Evolutionary conservation across 2,888 invertebrate genomes (phyloP).

Genomic region (Falcaria lacertinaria): DNA sequence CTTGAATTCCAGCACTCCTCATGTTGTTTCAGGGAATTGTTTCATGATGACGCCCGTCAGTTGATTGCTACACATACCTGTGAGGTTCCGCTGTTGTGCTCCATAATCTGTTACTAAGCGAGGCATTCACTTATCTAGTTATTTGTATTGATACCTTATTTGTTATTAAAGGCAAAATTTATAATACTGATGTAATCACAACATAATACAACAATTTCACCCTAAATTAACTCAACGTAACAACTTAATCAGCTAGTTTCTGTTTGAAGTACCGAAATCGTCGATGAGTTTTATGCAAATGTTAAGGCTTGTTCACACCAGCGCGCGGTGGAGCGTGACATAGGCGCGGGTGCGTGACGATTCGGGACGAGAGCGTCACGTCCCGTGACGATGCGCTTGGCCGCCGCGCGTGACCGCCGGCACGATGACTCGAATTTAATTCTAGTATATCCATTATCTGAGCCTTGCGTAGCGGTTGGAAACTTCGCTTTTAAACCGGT

Average conservation of each 20-base stretch:
- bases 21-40: slow-evolving; percentile 36
- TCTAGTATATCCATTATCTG: slow-evolving; percentile 47
- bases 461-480: slow-evolving; percentile 48
- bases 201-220: neutral
- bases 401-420: slow-evolving; percentile 62
- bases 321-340: slow-evolving; percentile 40
- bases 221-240: neutral
- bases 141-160: too few species aligned
- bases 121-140: too few species aligned
- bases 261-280: slow-evolving; percentile 12
- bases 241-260: neutral
- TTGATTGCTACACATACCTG: neutral
- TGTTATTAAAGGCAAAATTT: too few species aligned
- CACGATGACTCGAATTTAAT: slow-evolving; percentile 64
- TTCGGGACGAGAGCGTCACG: slow-evolving; percentile 41
- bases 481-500: slow-evolving; percentile 68
- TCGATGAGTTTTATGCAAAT: slow-evolving; percentile 52
- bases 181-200: too few species aligned
- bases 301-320: slow-evolving; percentile 62
- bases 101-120: neutral
- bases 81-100: neutral
- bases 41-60: slow-evolving; percentile 29
- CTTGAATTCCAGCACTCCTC: slow-evolving; percentile 38
- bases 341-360: slow-evolving; percentile 39
- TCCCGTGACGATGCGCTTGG: slow-evolving; percentile 54